These are phyloP conservation scores for Myotis lucifugus DNA, from an alignment of 2,113 vertebrate species.

Conservation along the genomic window DNA sequence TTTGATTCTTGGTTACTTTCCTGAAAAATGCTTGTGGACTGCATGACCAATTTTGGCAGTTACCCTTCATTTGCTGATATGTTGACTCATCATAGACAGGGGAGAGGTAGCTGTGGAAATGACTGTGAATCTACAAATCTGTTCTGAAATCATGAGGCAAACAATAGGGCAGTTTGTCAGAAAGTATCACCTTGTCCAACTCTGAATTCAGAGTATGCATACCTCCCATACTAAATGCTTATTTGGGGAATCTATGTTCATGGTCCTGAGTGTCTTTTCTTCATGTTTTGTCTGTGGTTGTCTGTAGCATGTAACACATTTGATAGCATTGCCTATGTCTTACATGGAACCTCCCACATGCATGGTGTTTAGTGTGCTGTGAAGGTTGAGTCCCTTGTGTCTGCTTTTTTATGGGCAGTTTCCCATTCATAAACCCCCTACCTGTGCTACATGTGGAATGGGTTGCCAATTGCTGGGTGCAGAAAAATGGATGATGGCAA, in stretches of 20 bases:
- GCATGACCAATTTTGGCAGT: neutral
- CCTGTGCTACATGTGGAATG: conserved; percentile 66
- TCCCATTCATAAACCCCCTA: conserved; percentile 54
- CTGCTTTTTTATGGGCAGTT: neutral
- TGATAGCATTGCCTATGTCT: neutral
- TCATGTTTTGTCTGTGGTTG: neutral
- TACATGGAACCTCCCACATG: neutral
- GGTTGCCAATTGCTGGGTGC: conserved; percentile 69
- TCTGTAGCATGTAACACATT: neutral
- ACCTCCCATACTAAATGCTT: neutral
- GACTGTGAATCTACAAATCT: neutral
- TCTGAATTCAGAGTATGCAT: neutral
- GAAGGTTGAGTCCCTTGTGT: neutral
- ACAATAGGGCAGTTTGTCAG: neutral
- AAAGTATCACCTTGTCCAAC: neutral
- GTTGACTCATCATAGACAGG: neutral
- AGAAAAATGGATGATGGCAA: conserved; percentile 65
- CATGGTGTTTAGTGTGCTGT: neutral
- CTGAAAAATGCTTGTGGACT: neutral
- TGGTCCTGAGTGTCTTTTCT: neutral
- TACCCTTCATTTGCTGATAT: neutral
- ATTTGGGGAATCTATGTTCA: neutral
- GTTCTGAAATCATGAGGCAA: neutral
- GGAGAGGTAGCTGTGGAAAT: neutral
- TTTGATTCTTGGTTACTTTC: neutral